phyloP scores from a whole-genome alignment of 2,888 invertebrate genomes.

The Drosophila histrio region DNA sequence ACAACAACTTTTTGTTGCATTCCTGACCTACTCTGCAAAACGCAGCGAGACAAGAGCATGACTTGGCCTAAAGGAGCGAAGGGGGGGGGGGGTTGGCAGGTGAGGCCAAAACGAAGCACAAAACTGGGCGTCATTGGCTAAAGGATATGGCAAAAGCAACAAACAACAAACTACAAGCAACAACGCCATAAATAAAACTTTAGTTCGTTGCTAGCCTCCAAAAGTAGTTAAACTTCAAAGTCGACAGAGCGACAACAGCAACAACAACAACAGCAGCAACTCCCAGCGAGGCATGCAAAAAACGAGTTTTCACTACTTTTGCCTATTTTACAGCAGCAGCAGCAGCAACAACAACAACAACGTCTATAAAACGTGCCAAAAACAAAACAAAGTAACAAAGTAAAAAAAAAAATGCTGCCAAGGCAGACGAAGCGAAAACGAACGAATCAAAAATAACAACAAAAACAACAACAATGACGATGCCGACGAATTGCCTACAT shows the following conservation, averaged over 20 bases:
- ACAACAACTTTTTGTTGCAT: conserved; percentile 61
- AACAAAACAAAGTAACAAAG: conserved; percentile 27
- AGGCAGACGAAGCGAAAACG: conserved; percentile 38
- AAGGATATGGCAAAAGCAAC: conserved; percentile 61
- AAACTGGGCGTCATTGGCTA: conserved; percentile 57
- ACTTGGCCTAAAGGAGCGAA: not conserved
- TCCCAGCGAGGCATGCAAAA: conserved; percentile 37
- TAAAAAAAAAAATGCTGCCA: conserved; percentile 9
- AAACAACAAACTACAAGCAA: conserved; percentile 34
- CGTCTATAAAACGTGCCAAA: conserved; percentile 43
- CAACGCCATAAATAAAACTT: conserved; percentile 20
- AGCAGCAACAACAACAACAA: conserved; percentile 10
- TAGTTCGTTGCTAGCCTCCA: conserved; percentile 55
- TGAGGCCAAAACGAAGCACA: conserved; percentile 3
- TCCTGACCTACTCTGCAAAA: conserved; percentile 73
- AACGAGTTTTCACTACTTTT: conserved; percentile 78
- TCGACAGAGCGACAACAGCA: conserved; percentile 29
- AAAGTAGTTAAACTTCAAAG: conserved; percentile 76
- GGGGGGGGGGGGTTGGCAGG: not conserved
- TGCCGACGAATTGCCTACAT: conserved; percentile 8
- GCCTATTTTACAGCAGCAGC: conserved; percentile 65
- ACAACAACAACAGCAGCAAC: conserved; percentile 24
- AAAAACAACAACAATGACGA: conserved; percentile 27
- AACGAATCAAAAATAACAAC: conserved; percentile 36
- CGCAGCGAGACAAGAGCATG: conserved; percentile 48